A percentile compares a stretch with the other conserved stretches of the same genome.
Evolutionary conservation across 2,888 invertebrate genomes (phyloP).

Genomic region (Mesorhabditis spiculigera): DNA sequence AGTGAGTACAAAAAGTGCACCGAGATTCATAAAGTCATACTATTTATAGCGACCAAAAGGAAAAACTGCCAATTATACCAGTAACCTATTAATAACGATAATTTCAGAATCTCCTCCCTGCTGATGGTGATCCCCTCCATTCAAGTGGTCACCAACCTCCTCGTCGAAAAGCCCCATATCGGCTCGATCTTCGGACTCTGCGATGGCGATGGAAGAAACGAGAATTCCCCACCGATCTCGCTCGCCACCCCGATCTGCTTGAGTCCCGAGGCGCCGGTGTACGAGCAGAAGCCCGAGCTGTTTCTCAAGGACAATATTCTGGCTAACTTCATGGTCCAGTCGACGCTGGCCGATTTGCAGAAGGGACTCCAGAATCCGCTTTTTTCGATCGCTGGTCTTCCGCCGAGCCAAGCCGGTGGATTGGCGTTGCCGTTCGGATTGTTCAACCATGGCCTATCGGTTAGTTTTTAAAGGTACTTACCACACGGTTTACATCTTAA

Average conservation of each 20-base stretch:
- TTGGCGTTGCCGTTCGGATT: neutral
- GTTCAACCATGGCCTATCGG: neutral
- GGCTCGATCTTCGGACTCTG: slow-evolving; percentile 42
- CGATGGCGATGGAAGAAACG: slow-evolving; percentile 17
- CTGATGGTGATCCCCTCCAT: slow-evolving; percentile 52
- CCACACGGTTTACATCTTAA: neutral
- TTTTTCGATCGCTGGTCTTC: slow-evolving; percentile 4
- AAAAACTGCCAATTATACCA: neutral
- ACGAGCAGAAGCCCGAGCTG: slow-evolving; percentile 9
- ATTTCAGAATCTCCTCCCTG: slow-evolving; percentile 39
- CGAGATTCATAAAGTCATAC: no score
- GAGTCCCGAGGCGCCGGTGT: slow-evolving; percentile 3
- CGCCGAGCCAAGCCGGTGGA: neutral
- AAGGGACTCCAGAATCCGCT: neutral
- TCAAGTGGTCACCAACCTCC: slow-evolving; percentile 30
- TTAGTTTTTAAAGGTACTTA: slow-evolving; percentile 1
- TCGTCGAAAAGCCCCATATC: slow-evolving; percentile 31
- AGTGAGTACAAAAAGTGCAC: neutral
- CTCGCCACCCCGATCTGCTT: slow-evolving; percentile 2
- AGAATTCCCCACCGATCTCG: slow-evolving; percentile 3
- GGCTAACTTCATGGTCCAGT: neutral
- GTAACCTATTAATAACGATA: neutral
- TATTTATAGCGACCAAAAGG: no score
- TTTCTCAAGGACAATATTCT: slow-evolving; percentile 5
- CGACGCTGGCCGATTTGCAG: slow-evolving; percentile 5